Base-by-base conservation (phyloP, 2,113 vertebrate species). In the Ceuthmochares aereus region DNA sequence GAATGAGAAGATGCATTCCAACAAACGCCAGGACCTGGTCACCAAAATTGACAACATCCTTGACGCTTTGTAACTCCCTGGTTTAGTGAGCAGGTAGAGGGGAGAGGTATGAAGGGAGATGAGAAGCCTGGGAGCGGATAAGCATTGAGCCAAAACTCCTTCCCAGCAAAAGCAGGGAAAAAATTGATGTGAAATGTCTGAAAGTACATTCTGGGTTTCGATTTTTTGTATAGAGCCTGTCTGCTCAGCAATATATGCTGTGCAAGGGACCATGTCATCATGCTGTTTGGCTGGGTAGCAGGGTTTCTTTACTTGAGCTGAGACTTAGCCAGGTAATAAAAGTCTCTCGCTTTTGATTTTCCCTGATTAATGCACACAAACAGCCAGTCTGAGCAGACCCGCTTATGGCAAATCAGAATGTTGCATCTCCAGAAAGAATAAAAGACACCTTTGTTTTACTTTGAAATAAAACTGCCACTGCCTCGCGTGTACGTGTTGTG, bases 41-140 rank as follows among this genome's bases (percentile, higher is more conserved):
- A 92, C 98, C 92, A 99, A 99, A 97, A 99, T 99, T 0, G 99
- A 99, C 98, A 99, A 98, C 97, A 99, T 99, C 93, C 98, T 99
- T 2, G 99, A 99, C 0, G 98, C 99, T 1, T 98, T 99, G 95
- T 99, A 99, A 98, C 60, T 29, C 54, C 34, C 63, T 47, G 47
- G 47, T 62, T 74, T 82, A 90, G 95, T 47, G 29, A 4, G 83
- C 20, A 5, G 2, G 10, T 42, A 30, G 25, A 75, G 96, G 95
- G 79, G 79, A 68, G 85, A 78, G 64, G 42, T 36, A 3, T 97
- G 96, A 97, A 96, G 91, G 97, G 96, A 98, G 97, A 97, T 96
- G 94, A 97, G 96, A 98, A 97, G 98, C 54, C 40, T 88, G 80
- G 87, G 90, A 86, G 70, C 16, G 43, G 59, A 76, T 89, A 80